phyloP scores from a whole-genome alignment of 2,888 invertebrate species.

The Sesia apiformis region DNA sequence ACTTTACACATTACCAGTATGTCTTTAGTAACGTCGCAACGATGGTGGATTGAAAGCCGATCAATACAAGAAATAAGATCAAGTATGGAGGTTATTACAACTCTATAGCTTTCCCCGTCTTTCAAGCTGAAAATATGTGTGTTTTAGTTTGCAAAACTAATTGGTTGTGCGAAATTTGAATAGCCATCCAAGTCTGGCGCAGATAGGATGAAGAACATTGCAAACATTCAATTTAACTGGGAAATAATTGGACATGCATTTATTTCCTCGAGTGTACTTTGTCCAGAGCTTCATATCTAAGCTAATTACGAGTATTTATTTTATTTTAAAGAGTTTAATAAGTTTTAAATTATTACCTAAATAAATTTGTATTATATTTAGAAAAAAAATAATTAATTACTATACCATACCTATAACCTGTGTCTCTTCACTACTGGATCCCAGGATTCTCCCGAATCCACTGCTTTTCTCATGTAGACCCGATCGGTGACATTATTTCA shows the following conservation, averaged over 20 bases:
- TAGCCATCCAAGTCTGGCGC: constrained; percentile 59
- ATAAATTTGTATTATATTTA: background rate
- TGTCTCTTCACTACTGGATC: too few species aligned
- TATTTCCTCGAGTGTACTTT: constrained; percentile 26
- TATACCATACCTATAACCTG: too few species aligned
- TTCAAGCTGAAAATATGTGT: constrained; percentile 25
- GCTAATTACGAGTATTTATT: background rate
- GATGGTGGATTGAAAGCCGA: too few species aligned
- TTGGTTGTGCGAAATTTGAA: constrained; percentile 71
- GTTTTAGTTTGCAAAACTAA: constrained; percentile 64
- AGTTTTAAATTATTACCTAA: background rate
- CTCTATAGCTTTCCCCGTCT: constrained; percentile 1
- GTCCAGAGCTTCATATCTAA: constrained; percentile 4
- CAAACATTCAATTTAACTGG: constrained; percentile 36
- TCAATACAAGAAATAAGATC: too few species aligned
- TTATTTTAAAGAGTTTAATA: background rate
- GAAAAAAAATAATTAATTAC: too few species aligned
- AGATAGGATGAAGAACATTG: constrained; percentile 47
- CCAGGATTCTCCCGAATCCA: too few species aligned
- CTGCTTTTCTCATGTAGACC: too few species aligned
- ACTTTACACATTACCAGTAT: too few species aligned
- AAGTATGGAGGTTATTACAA: background rate
- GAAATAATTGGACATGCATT: constrained; percentile 41
- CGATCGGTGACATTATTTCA: too few species aligned
- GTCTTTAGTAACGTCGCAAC: too few species aligned